A percentile compares a stretch with the other conserved stretches of the same genome.
phyloP scores from a whole-genome alignment of 2,113 vertebrate species.

The Motacilla alba region DNA sequence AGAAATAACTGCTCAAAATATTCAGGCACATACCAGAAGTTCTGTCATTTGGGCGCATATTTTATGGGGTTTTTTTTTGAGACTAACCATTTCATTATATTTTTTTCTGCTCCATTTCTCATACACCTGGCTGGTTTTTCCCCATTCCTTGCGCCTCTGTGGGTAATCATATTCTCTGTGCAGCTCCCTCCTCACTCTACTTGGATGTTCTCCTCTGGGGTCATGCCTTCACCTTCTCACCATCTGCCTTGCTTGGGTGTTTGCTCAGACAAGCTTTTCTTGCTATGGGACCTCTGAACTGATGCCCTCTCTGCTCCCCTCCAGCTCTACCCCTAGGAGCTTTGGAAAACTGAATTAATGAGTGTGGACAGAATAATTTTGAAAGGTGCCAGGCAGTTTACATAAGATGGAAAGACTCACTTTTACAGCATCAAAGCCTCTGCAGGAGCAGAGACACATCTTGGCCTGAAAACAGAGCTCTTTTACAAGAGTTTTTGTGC shows the following conservation, averaged over 20 bases:
- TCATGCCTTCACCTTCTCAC: neutral
- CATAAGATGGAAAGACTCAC: neutral
- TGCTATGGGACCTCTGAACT: neutral
- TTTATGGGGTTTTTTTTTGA: neutral
- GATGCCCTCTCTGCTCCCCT: neutral
- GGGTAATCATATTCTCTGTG: neutral
- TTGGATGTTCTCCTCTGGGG: neutral
- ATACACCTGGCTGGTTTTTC: neutral
- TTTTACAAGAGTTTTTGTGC: neutral
- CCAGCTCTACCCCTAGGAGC: neutral
- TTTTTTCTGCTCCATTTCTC: neutral
- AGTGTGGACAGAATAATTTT: fast-evolving
- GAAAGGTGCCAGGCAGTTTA: neutral
- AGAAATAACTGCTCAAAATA: neutral
- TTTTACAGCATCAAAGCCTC: neutral
- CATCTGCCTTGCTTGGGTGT: neutral
- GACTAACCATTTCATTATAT: neutral
- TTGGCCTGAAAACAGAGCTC: neutral
- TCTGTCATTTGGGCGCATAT: neutral
- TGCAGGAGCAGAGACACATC: neutral
- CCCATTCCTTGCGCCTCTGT: neutral
- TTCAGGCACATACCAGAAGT: neutral
- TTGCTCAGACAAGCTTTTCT: conserved; percentile 5
- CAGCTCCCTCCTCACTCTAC: neutral
- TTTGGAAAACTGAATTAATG: neutral